Evolutionary conservation across 2,888 invertebrate species (phyloP).

Genomic region (Mythimna loreyi): DNA sequence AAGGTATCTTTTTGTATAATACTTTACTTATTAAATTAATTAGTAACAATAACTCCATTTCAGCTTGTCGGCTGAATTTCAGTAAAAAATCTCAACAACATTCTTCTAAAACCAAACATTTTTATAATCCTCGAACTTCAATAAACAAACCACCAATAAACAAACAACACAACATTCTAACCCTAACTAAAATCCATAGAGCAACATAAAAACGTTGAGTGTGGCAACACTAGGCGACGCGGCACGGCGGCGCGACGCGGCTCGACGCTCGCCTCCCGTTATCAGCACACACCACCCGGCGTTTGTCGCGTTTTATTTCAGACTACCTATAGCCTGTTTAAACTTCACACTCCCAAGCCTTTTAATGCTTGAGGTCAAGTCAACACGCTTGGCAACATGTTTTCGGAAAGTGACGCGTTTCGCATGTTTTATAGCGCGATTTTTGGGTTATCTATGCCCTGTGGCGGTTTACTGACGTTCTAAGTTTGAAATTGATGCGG

Average conservation of each 20-base stretch:
- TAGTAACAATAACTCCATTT: not conserved
- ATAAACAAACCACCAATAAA: constrained; percentile 49
- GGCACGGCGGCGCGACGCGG: constrained; percentile 55
- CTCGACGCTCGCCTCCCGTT: constrained; percentile 63
- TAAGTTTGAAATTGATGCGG: constrained; percentile 22
- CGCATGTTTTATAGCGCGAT: constrained; percentile 56
- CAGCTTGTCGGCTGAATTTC: not conserved
- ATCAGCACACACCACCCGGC: constrained; percentile 75
- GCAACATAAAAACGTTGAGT: constrained; percentile 56
- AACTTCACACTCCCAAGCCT: constrained; percentile 69
- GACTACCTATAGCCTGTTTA: constrained; percentile 69
- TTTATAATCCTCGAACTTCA: constrained; percentile 30
- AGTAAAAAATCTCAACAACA: not conserved
- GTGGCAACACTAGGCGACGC: constrained; percentile 56
- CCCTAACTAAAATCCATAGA: constrained; percentile 59
- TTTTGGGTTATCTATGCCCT: constrained; percentile 44
- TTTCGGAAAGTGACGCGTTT: constrained; percentile 61
- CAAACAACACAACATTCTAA: constrained; percentile 55
- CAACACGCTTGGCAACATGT: constrained; percentile 67
- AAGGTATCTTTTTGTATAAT: too few species aligned
- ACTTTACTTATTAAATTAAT: too few species aligned
- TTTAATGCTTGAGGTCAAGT: constrained; percentile 72
- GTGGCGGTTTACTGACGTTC: constrained; percentile 12
- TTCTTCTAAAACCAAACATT: constrained; percentile 18
- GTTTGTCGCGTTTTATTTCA: constrained; percentile 77